Base-by-base conservation (phyloP, 2,797 vertebrate species). In the Esox masquinongy region DNA sequence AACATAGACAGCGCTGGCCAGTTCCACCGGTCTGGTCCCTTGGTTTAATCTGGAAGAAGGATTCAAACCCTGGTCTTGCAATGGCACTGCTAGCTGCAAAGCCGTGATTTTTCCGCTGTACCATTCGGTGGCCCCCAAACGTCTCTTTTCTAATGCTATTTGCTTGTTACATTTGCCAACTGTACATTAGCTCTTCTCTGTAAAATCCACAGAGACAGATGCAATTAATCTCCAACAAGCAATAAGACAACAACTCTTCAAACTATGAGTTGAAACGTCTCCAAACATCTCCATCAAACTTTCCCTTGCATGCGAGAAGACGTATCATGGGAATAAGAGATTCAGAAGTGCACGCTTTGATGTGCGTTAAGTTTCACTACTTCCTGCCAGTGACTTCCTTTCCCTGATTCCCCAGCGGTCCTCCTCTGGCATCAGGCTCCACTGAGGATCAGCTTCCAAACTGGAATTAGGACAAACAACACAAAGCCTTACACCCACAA, bases 281-380 rank as follows among this genome's bases (percentile, higher is more conserved):
- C 63, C 63, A 29, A 16, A 29, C 29, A 29, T 34, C 63, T 66
- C 63, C 15, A 9, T 34, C 63, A 69, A 61, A 75, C 66, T 56
- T 75, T n/a, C 31, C 49, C n/a, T 74, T 34, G 31, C 34, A 56
- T 69, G 51, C 17, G 4, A 14, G 39, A 19, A 29, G 39, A 64
- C 8, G 43, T 31, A 53, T 39, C 53, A 76, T 31, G 53, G 67
- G 67, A 70, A 17, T 59, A 24, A 69, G 22, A 34, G 53, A 24
- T 53, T 36, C 67, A 43, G 15, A 26, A 71, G 50, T 34, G 26
- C 50, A 53, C 26, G 70, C 74, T 70, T 76, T 76, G 68, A 70
- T 70, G 67, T 70, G 67, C n/a, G 67, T 47, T 49, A 69, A 69
- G 31, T 76, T 76, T 70, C 74, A 63, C 51, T 70, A 70, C 51